Evolutionary conservation across 2,797 vertebrate species (phyloP).

Genomic region (Okamejei kenojei): DNA sequence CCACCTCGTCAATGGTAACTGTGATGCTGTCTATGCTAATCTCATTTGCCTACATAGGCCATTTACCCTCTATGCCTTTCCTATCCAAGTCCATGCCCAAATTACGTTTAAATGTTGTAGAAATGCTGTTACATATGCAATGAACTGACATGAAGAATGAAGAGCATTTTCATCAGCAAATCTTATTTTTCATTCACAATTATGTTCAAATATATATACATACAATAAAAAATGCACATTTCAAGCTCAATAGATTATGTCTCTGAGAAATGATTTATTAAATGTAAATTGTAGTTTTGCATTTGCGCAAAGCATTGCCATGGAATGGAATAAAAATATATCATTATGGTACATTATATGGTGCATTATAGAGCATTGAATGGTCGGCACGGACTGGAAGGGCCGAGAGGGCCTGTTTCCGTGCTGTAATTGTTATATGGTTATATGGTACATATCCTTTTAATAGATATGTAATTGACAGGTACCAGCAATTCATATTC

Average conservation of each 20-base stretch:
- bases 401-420: too few species aligned
- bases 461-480: too few species aligned
- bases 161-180: neutral
- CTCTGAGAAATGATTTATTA: neutral
- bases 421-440: too few species aligned
- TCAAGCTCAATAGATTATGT: neutral
- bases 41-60: too few species aligned
- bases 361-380: too few species aligned
- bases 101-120: too few species aligned
- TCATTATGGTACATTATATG: neutral
- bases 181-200: neutral
- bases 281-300: neutral
- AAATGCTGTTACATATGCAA: neutral
- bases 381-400: too few species aligned
- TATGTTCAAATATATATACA: neutral
- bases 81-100: too few species aligned
- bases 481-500: neutral
- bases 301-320: neutral
- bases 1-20: too few species aligned
- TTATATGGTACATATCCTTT: neutral
- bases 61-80: too few species aligned
- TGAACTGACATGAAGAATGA: neutral
- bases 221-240: neutral
- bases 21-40: too few species aligned
- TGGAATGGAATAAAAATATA: neutral